Conservation (phyloP, 2,797 vertebrate species). For the Squalus acanthias region DNA sequence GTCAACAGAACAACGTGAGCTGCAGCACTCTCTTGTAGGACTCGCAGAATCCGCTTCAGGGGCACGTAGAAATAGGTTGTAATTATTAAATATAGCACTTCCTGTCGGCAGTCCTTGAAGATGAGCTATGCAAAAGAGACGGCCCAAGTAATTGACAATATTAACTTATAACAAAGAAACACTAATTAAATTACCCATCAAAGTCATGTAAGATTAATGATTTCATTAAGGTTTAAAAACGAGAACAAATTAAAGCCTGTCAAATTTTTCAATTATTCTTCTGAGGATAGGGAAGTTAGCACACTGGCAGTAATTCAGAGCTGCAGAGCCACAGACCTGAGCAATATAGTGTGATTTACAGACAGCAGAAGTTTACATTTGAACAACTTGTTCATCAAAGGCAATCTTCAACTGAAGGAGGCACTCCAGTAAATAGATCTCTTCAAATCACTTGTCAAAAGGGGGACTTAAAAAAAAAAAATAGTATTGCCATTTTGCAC, state of each 20-base stretch:
- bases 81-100: conserved; percentile 23
- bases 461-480: background rate
- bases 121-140: background rate
- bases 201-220: conserved; percentile 56
- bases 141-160: conserved; percentile 54
- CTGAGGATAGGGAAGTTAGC: background rate
- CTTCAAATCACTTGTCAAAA: background rate
- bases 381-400: background rate
- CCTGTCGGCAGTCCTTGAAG: background rate
- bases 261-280: conserved; percentile 46
- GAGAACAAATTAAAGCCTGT: conserved; percentile 51
- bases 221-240: conserved; percentile 47
- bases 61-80: background rate
- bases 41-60: background rate
- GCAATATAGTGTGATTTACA: background rate
- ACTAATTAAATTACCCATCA: conserved; percentile 62
- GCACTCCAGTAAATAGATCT: background rate
- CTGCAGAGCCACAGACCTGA: too few species aligned
- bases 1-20: background rate
- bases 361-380: background rate
- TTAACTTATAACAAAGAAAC: conserved; percentile 59
- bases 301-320: background rate
- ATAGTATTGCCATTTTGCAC: background rate
- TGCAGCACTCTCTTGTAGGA: background rate
- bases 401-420: background rate